phyloP scores from a whole-genome alignment of 2,888 invertebrate genomes.

The Macroteleia sp. region DNA sequence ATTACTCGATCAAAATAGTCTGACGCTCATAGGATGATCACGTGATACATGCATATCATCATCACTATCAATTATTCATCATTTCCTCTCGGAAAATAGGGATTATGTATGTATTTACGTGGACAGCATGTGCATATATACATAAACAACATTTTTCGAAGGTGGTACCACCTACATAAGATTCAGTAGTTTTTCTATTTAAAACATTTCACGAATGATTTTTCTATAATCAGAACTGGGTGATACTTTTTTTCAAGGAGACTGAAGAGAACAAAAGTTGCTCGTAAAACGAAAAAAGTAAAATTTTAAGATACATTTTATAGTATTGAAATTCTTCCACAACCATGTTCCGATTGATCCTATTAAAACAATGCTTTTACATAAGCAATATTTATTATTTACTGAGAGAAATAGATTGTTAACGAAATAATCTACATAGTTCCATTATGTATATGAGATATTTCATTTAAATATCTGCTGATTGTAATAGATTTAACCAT shows the following conservation, averaged over 20 bases:
- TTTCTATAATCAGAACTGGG: constrained; percentile 11
- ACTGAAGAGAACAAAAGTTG: no score
- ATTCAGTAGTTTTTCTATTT: constrained; percentile 17
- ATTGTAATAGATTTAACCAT: no score
- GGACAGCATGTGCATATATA: not conserved
- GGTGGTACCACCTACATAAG: constrained; percentile 19
- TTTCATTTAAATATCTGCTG: no score
- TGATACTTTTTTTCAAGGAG: constrained; percentile 2
- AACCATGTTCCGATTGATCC: no score
- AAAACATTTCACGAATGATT: constrained; percentile 10
- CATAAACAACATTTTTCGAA: constrained; percentile 18
- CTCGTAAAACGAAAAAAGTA: no score
- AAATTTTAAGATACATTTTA: no score
- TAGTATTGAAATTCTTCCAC: no score
- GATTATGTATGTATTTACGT: constrained; percentile 20
- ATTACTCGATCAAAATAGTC: constrained; percentile 3
- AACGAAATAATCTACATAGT: no score
- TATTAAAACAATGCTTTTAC: no score
- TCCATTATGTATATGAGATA: no score
- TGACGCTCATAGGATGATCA: constrained; percentile 45
- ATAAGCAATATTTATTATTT: no score
- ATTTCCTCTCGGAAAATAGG: constrained; percentile 32
- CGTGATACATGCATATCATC: constrained; percentile 39
- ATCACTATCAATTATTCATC: constrained; percentile 49
- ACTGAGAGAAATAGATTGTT: no score